Evolutionary conservation across 2,888 invertebrate species (phyloP), one percentile per base, ranked within the genome.

Genomic region (Ormyrus rosae): DNA sequence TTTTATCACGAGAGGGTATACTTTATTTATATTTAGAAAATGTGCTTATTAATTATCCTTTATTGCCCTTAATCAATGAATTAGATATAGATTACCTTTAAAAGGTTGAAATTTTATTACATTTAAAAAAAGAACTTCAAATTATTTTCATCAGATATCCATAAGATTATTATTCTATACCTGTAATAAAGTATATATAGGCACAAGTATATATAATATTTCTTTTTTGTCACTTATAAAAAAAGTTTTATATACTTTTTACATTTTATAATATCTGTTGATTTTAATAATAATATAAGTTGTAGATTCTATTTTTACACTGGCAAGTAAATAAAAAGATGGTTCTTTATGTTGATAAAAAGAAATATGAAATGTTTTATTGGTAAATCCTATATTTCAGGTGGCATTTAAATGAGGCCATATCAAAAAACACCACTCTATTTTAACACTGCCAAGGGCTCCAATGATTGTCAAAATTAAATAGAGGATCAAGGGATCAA

Each of bases 351-450:
- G 51, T 53, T 11, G 34, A 7, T 6, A 7, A n/a, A 10, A 61
- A 6, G 19, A 61, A 51, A 51, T 48, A 6, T 60, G 9, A 11
- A 8, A n/a, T 55, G 48, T 55, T 19, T 19, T 19, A 19, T 19
- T 19, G 19, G 1, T 2, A 61, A 48, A 19, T 76, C 34, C 6
- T 34, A 7, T 64, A 51, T 80, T 75, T 80, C 51, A 80, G 80
- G 53, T 69, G 58, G 53, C 13, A 34, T 11, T 50, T 74, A 9
- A 70, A 65, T 53, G 8, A 8, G 45, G 1, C 46, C 46, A n/a
- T 46, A 60, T 9, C 56, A 46, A 1, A 60, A 69, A 34, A n/a
- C 10, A 56, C 67, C 46, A 65, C 5, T 9, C 70, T 60, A 34
- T 75, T 56, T 55, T 79, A 70, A 48, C 10, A 69, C 2, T 73